These are phyloP conservation scores for Euleptes europaea DNA, from an alignment of 2,113 vertebrate species.

Conservation along the genomic window DNA sequence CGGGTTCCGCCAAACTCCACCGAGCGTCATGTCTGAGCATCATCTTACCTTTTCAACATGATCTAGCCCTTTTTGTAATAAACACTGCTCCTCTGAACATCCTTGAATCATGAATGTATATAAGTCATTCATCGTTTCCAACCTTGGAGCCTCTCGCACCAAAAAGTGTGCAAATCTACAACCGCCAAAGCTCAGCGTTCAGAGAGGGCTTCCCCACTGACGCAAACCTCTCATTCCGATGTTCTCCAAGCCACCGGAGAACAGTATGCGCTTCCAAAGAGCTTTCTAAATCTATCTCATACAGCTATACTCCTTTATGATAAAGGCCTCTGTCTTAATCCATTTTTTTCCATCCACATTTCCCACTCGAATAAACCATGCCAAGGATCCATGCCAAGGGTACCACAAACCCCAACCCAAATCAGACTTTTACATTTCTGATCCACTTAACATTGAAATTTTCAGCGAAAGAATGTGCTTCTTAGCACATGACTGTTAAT, in stretches of 20 bases:
- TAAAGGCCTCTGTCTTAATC: not conserved
- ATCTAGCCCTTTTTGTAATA: constrained; percentile 60
- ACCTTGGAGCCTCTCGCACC: not conserved
- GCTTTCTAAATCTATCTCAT: constrained; percentile 7
- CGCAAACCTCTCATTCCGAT: constrained; percentile 11
- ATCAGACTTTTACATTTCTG: not conserved
- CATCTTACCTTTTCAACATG: constrained; percentile 43
- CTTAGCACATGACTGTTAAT: not conserved
- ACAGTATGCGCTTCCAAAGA: constrained; percentile 25
- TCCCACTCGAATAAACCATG: not conserved
- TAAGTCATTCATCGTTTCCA: constrained; percentile 33
- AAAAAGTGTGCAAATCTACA: constrained; percentile 24
- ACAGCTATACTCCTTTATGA: not conserved
- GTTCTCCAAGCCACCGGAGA: constrained; percentile 11
- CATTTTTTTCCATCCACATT: constrained; percentile 14
- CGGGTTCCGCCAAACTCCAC: not conserved
- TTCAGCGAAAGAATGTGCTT: constrained; percentile 14
- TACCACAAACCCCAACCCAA: constrained; percentile 5
- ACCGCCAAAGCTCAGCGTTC: constrained; percentile 25
- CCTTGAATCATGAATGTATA: not conserved
- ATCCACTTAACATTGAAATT: constrained; percentile 21
- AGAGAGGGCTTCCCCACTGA: constrained; percentile 9
- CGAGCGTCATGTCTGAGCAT: not conserved
- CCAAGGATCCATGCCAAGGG: not conserved
- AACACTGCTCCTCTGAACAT: constrained; percentile 6